A percentile compares a stretch with the other conserved stretches of the same genome.
These are phyloP conservation scores for Falco novaeseelandiae DNA, from an alignment of 2,797 vertebrate genomes.

Conservation along the genomic window DNA sequence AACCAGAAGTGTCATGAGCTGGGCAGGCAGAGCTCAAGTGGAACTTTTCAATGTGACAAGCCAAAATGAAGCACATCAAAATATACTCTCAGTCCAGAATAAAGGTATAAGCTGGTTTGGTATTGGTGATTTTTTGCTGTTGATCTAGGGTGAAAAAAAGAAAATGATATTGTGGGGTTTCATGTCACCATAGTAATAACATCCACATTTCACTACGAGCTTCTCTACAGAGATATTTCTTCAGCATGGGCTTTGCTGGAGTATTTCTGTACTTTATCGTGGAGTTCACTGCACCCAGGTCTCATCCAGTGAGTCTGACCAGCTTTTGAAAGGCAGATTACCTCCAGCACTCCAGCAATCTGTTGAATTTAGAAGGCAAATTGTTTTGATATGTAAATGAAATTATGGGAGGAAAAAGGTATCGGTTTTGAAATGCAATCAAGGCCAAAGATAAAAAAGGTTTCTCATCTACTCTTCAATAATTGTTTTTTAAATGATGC, in stretches of 20 bases:
- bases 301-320: not conserved
- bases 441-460: constrained; percentile 16
- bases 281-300: not conserved
- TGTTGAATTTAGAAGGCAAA: not conserved
- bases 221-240: not conserved
- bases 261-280: not conserved
- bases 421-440: not conserved
- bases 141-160: not conserved
- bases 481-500: constrained; percentile 35
- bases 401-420: not conserved
- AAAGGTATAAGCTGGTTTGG: not conserved
- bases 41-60: not conserved
- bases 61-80: not conserved
- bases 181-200: not conserved
- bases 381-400: constrained; percentile 56
- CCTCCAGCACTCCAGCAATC: not conserved
- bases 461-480: not conserved
- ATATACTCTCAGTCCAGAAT: not conserved
- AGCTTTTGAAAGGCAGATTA: not conserved
- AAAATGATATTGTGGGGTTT: not conserved
- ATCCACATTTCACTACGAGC: not conserved
- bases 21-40: not conserved
- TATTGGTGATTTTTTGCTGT: not conserved
- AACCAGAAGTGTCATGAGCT: not conserved
- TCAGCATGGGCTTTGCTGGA: not conserved